These are phyloP conservation scores for Scaeva pyrastri DNA, from an alignment of 2,888 invertebrate genomes.

Conservation along the genomic window DNA sequence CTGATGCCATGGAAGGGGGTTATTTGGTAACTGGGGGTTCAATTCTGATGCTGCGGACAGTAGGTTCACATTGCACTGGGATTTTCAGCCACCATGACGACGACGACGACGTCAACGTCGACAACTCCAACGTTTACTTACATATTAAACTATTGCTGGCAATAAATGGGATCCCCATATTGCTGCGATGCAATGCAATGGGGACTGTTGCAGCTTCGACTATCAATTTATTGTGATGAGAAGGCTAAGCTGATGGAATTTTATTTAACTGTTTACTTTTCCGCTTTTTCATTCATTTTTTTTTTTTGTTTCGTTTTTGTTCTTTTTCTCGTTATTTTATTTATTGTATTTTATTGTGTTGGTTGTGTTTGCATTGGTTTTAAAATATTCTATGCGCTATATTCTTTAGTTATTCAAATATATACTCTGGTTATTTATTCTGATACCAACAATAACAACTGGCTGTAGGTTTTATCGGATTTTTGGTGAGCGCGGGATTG, in stretches of 20 bases:
- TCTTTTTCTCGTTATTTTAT: neutral
- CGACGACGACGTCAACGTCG: too few species aligned
- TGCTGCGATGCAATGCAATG: too few species aligned
- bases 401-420: constrained; percentile 36
- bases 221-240: constrained; percentile 54
- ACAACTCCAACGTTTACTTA: constrained; percentile 5
- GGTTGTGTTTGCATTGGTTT: constrained; percentile 26
- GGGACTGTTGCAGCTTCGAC: constrained; percentile 54
- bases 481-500: constrained; percentile 21
- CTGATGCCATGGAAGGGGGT: neutral
- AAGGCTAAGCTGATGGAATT: constrained; percentile 55
- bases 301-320: neutral
- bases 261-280: constrained; percentile 65
- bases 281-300: constrained; percentile 15
- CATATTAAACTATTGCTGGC: constrained; percentile 36
- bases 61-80: constrained; percentile 26
- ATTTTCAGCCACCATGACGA: constrained; percentile 4
- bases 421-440: constrained; percentile 24
- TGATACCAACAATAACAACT: neutral
- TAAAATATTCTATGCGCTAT: constrained; percentile 36
- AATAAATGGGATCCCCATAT: constrained; percentile 20
- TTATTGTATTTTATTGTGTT: constrained; percentile 10
- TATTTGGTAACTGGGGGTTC: neutral
- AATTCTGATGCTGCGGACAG: neutral
- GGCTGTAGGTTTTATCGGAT: neutral